A percentile compares a stretch with the other conserved stretches of the same genome.
Conservation (phyloP, 1,140 invertebrate genomes). For the Asobara japonica region DNA sequence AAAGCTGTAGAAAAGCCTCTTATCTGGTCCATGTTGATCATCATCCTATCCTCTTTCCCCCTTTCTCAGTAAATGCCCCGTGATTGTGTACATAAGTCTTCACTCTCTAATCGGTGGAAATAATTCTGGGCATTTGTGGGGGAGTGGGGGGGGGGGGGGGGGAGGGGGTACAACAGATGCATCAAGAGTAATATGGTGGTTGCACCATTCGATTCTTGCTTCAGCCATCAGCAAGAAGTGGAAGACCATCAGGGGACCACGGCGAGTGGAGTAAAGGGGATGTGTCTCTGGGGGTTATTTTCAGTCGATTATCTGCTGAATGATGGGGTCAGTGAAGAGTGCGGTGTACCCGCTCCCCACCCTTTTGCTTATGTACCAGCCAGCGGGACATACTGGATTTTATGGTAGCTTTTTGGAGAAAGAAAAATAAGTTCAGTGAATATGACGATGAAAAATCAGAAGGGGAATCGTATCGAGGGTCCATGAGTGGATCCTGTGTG, state of each 20-base stretch:
- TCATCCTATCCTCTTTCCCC: background rate
- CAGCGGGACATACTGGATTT: background rate
- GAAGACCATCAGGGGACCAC: background rate
- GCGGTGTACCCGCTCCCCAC: background rate
- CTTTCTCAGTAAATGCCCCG: background rate
- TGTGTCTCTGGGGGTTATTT: constrained; percentile 64
- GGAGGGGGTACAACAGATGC: constrained; percentile 54
- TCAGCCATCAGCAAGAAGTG: constrained; percentile 4
- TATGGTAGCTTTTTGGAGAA: background rate
- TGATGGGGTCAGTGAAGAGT: constrained; percentile 51
- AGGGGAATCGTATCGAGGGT: constrained; percentile 30
- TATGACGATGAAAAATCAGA: constrained; percentile 14
- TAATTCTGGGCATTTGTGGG: constrained; percentile 38
- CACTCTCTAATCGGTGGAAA: constrained; percentile 51
- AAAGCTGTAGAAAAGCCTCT: background rate
- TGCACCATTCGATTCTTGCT: constrained; percentile 40
- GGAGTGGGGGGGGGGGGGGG: background rate
- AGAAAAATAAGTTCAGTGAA: constrained; percentile 1
- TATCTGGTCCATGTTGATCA: background rate
- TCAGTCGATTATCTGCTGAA: constrained; percentile 64
- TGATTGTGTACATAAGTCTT: constrained; percentile 12
- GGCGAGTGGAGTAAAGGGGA: constrained; percentile 23
- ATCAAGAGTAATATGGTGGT: constrained; percentile 34
- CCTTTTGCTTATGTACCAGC: background rate
- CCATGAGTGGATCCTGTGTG: too few species aligned